phyloP scores from a whole-genome alignment of 2,888 invertebrate genomes.

The Cybosia mesomella region DNA sequence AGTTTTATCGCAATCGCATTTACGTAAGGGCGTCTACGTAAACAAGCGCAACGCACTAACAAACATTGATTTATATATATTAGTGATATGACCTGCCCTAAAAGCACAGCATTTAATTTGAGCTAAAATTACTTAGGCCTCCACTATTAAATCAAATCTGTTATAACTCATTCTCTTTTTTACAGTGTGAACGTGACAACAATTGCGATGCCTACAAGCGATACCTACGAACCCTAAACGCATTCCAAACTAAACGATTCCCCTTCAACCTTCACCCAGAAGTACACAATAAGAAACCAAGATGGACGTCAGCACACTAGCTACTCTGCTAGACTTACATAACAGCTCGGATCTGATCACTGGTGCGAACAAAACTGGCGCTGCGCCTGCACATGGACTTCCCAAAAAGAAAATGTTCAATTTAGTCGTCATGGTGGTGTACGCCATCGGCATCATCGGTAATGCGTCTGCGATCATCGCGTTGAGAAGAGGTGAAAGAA shows the following conservation, averaged over 20 bases:
- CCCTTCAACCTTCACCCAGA: neutral
- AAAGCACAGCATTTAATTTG: neutral
- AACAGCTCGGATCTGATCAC: neutral
- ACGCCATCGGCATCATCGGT: slow-evolving; percentile 90
- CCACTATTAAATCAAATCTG: too few species aligned
- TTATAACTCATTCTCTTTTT: neutral
- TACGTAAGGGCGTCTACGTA: too few species aligned
- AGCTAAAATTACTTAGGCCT: neutral
- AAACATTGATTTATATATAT: neutral
- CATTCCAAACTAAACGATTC: slow-evolving; percentile 9
- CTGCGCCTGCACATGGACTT: neutral
- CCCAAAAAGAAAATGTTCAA: slow-evolving; percentile 45
- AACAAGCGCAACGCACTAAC: too few species aligned
- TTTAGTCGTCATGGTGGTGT: slow-evolving; percentile 85
- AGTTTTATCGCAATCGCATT: too few species aligned
- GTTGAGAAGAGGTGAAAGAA: slow-evolving; percentile 90
- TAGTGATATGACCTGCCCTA: neutral
- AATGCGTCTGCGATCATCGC: slow-evolving; percentile 92
- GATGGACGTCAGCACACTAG: slow-evolving; percentile 17
- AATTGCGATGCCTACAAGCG: slow-evolving; percentile 13
- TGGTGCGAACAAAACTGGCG: neutral
- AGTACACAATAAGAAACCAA: neutral
- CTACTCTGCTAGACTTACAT: slow-evolving; percentile 9
- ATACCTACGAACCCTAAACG: slow-evolving; percentile 5
- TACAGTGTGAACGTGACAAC: slow-evolving; percentile 12